A percentile compares a stretch with the other conserved stretches of the same genome.
These are phyloP conservation scores for Drosophila peninsularis DNA, from an alignment of 2,888 invertebrate species.

Conservation along the genomic window DNA sequence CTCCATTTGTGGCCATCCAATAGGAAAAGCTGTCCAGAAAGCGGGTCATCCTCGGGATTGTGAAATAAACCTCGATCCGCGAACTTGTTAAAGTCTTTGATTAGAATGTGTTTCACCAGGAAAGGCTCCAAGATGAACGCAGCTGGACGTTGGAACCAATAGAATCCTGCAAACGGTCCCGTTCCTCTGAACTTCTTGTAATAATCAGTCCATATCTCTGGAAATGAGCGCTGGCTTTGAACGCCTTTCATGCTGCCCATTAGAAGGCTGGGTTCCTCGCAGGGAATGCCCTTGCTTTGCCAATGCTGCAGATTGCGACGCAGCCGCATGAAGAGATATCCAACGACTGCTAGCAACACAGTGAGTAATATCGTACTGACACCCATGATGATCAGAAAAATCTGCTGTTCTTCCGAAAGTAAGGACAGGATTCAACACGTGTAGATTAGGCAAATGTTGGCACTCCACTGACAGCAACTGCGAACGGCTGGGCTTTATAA, in stretches of 20 bases:
- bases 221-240: conserved; percentile 38
- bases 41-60: conserved; percentile 83
- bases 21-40: conserved; percentile 81
- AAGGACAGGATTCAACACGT: no score
- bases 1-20: conserved; percentile 85
- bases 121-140: conserved; percentile 63
- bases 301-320: conserved; percentile 50
- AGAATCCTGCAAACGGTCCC: conserved; percentile 77
- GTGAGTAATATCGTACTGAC: conserved; percentile 1
- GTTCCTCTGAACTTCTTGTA: conserved; percentile 62
- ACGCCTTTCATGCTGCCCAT: conserved; percentile 62
- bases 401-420: background rate
- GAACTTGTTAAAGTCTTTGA: conserved; percentile 82
- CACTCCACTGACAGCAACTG: background rate
- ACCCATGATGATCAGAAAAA: background rate
- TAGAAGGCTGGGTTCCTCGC: conserved; percentile 57
- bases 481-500: background rate
- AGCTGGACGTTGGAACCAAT: conserved; percentile 68
- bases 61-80: conserved; percentile 81
- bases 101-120: conserved; percentile 71
- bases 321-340: conserved; percentile 48
- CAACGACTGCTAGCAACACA: conserved; percentile 14
- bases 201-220: conserved; percentile 38
- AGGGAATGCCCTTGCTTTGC: conserved; percentile 55
- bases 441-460: background rate